Evolutionary conservation across 2,113 vertebrate species (phyloP).

Genomic region (Phaetusa simplex): DNA sequence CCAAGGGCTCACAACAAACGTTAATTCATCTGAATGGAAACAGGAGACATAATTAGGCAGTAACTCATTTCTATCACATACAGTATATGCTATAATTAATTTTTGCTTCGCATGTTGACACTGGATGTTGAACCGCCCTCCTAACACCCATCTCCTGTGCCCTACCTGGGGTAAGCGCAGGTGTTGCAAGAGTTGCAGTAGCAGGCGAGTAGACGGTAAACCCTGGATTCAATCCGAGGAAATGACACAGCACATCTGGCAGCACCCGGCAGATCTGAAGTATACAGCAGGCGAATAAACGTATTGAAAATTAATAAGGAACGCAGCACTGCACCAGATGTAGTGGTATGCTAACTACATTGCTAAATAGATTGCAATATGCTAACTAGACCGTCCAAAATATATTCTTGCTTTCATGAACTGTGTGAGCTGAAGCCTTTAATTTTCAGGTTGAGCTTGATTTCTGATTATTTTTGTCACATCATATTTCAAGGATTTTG

Average conservation of each 20-base stretch:
- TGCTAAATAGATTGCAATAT: constrained; percentile 47
- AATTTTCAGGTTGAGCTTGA: constrained; percentile 39
- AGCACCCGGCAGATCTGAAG: neutral
- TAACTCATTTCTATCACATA: constrained; percentile 51
- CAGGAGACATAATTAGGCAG: constrained; percentile 49
- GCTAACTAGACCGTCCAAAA: constrained; percentile 30
- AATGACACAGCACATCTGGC: neutral
- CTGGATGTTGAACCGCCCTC: constrained; percentile 1
- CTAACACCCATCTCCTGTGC: neutral
- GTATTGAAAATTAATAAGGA: constrained; percentile 27
- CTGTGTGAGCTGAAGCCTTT: neutral
- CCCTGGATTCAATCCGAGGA: neutral
- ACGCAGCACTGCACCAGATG: neutral
- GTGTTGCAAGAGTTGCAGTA: neutral
- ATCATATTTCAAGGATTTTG: constrained; percentile 18
- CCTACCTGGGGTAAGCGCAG: neutral
- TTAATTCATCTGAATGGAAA: constrained; percentile 67
- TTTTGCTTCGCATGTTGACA: neutral
- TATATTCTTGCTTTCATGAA: constrained; percentile 20
- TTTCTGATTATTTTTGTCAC: constrained; percentile 54
- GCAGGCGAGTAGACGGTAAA: neutral
- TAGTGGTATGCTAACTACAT: constrained; percentile 15
- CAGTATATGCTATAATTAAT: constrained; percentile 19
- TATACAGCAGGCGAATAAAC: constrained; percentile 17
- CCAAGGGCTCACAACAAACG: constrained; percentile 45